phyloP scores from a whole-genome alignment of 2,797 vertebrate species.

The Peromyscus eremicus region DNA sequence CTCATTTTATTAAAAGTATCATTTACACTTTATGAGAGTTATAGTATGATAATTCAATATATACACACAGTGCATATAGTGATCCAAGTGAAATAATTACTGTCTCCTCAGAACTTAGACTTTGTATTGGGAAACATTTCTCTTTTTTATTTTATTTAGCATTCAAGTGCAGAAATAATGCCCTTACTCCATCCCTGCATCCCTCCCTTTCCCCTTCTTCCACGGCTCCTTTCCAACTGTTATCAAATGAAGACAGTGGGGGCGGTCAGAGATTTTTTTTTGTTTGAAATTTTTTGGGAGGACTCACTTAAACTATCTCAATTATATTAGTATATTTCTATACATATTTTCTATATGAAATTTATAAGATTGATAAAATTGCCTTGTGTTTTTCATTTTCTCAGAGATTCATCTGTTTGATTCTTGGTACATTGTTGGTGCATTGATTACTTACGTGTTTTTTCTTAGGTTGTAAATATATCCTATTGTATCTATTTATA shows the following conservation, averaged over 20 bases:
- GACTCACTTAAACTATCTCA: background rate
- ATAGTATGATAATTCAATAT: background rate
- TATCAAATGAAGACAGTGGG: background rate
- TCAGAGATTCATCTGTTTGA: background rate
- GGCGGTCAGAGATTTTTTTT: background rate
- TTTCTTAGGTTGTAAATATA: background rate
- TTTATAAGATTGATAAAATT: background rate
- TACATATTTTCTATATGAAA: background rate
- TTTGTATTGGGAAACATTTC: background rate
- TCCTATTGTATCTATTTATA: background rate
- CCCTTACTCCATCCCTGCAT: background rate
- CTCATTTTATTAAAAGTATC: background rate
- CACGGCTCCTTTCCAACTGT: background rate
- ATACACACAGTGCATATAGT: background rate
- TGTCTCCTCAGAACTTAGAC: background rate
- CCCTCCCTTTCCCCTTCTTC: background rate
- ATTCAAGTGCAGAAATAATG: background rate
- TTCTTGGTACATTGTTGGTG: background rate
- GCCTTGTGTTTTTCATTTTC: background rate
- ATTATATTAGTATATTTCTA: background rate
- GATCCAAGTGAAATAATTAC: background rate
- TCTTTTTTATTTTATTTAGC: background rate
- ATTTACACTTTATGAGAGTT: background rate
- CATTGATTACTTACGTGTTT: background rate
- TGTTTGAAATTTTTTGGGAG: background rate